Base-by-base conservation (phyloP, 2,113 vertebrate species). In the Calidris pugnax region DNA sequence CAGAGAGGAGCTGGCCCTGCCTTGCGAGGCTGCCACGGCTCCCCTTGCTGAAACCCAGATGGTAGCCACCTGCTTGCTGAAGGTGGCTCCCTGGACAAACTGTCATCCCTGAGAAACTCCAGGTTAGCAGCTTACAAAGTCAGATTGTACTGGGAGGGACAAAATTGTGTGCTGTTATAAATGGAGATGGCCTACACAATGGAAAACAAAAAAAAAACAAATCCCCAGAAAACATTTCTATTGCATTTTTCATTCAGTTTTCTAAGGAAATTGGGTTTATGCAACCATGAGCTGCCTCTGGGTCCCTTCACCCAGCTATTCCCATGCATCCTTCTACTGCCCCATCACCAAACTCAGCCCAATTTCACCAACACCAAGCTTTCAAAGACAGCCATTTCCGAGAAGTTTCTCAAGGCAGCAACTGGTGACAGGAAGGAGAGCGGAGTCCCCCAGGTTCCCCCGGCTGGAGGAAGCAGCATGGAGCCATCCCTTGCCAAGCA, bases 401-500 rank as follows among this genome's bases (percentile, higher is more conserved):
- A 57, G 28, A 62, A 51, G 1, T n/a, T 73, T 93, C 37, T 62
- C 45, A 53, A 76, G 69, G 22, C 50, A 22, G 14, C 33, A 67
- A 24, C 15, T 4, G 1, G 16, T 2, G 1, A 62, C 8, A 81
- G 33, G 19, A 72, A 17, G 16, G 21, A 51, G 8, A 30, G 1
- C 1, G 1, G 59, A 2, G 1, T 30, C 22, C 23, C 3, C 6
- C 20, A 24, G 11, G 6, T 55, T 9, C 4, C 10, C 39, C 23
- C 1, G 1, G 11, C 12, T 1, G 2, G 9, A 17, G 26, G 19
- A 81, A 51, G 12, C 3, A 4, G 27, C 35, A 45, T 0, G 0
- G 19, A 72, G 21, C 32, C 15, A 8, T 50, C 41, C 14, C 47
- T 32, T 26, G 9, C 24, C 30, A 43, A 24, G 16, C 24, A 51